These are phyloP conservation scores for Saccopteryx bilineata DNA, from an alignment of 2,113 vertebrate species.

Conservation along the genomic window DNA sequence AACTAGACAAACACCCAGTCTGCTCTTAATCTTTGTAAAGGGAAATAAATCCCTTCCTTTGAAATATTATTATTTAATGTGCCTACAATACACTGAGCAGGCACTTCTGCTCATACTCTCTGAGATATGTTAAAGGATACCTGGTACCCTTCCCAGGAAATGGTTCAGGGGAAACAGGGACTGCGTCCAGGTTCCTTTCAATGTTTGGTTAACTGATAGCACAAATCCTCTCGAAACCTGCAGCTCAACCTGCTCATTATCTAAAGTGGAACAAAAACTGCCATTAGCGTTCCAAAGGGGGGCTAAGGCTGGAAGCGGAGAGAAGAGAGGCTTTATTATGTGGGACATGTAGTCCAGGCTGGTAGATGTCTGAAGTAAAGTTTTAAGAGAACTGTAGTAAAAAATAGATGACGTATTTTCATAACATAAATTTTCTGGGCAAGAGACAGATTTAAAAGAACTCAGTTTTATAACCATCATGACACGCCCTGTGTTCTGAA, in stretches of 20 bases:
- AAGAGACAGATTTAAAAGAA: constrained; percentile 56
- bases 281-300: constrained; percentile 64
- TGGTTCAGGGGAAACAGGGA: constrained; percentile 68
- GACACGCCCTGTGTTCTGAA: not conserved
- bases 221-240: constrained; percentile 73
- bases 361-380: constrained; percentile 58
- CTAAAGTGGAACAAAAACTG: constrained; percentile 71
- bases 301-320: not conserved
- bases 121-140: constrained; percentile 41
- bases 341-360: constrained; percentile 65
- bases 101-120: not conserved
- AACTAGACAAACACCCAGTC: not conserved
- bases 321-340: constrained; percentile 53
- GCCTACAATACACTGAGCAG: not conserved
- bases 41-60: constrained; percentile 24
- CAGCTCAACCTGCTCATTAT: constrained; percentile 72
- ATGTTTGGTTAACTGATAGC: constrained; percentile 72
- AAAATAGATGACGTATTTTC: constrained; percentile 61
- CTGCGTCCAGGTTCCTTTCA: constrained; percentile 56
- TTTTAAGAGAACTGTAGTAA: constrained; percentile 36
- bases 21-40: not conserved
- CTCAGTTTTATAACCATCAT: constrained; percentile 16
- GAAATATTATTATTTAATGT: constrained; percentile 32
- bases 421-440: constrained; percentile 61
- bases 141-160: constrained; percentile 55